A percentile compares a stretch with the other conserved stretches of the same genome.
Evolutionary conservation across 1,140 invertebrate species (phyloP).

Genomic region (Dendroctonus valens): DNA sequence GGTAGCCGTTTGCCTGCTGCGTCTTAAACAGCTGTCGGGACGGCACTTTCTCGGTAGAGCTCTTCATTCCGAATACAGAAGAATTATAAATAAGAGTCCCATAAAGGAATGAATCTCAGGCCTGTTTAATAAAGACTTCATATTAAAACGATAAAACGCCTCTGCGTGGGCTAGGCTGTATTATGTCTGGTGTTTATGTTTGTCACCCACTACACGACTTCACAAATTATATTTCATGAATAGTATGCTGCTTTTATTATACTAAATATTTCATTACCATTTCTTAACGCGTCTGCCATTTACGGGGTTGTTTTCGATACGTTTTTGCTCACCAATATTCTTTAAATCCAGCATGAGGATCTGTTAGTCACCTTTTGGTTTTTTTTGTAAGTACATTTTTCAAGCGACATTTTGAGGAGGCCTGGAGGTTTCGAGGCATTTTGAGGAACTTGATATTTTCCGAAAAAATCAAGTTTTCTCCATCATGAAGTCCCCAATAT

Average conservation of each 20-base stretch:
- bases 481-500: too few relatives aligned
- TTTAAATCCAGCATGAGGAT: too few relatives aligned
- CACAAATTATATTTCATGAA: conserved; percentile 10
- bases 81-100: conserved; percentile 24
- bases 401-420: too few relatives aligned
- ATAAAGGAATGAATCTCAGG: conserved; percentile 19
- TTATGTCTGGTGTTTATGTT: conserved; percentile 23
- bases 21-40: conserved; percentile 20
- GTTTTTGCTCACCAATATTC: too few relatives aligned
- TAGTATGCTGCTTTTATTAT: conserved; percentile 1
- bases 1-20: conserved; percentile 13
- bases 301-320: background rate
- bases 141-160: conserved; percentile 23
- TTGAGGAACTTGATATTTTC: too few relatives aligned
- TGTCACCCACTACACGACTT: conserved; percentile 18
- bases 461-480: too few relatives aligned
- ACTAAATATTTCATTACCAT: conserved; percentile 1
- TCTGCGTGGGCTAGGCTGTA: conserved; percentile 11
- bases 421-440: too few relatives aligned
- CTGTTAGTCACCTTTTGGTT: too few relatives aligned
- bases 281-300: background rate
- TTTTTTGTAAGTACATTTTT: too few relatives aligned
- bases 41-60: conserved; percentile 24
- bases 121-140: conserved; percentile 24
- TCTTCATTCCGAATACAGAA: conserved; percentile 19